Conservation (phyloP, 92 coral and sea anemone species). For the Epizoanthus ramosus region DNA sequence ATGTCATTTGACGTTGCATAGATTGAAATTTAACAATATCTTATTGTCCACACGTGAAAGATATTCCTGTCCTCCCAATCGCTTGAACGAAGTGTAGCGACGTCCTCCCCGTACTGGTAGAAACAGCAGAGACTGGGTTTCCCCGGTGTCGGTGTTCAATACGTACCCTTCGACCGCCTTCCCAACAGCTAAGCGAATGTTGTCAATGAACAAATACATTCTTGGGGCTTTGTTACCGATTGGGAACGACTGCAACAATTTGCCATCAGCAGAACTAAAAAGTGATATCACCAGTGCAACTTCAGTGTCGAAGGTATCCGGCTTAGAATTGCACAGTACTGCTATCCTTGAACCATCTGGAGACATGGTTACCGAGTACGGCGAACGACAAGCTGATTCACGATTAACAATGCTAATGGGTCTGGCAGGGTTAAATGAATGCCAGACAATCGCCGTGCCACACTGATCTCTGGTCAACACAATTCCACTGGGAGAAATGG, state of each 20-base stretch:
- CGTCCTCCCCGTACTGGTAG: not conserved
- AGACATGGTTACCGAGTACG: not conserved
- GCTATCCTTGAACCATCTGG: conserved; percentile 23
- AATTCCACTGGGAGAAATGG: not conserved
- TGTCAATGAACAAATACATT: conserved; percentile 5
- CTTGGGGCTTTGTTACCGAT: not conserved
- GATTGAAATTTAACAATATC: conserved; percentile 2
- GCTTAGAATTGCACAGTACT: not conserved
- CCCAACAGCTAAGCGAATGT: conserved; percentile 23
- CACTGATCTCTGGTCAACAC: conserved; percentile 26
- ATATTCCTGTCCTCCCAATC: conserved; percentile 14
- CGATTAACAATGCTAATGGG: conserved; percentile 25
- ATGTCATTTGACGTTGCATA: conserved; percentile 30
- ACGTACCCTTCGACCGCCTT: not conserved
- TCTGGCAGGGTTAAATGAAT: conserved; percentile 18
- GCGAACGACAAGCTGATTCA: conserved; percentile 25
- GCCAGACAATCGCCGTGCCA: conserved; percentile 36
- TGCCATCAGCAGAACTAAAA: conserved; percentile 20
- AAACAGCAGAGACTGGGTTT: conserved; percentile 8
- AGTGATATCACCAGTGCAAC: conserved; percentile 11
- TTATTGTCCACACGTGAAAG: not conserved
- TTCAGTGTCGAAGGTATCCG: not conserved
- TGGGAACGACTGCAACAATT: conserved; percentile 17
- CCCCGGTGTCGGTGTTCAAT: conserved; percentile 4
- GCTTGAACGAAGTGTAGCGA: not conserved